Evolutionary conservation across 1,140 invertebrate species (phyloP).

Genomic region (Tribolium castaneum): DNA sequence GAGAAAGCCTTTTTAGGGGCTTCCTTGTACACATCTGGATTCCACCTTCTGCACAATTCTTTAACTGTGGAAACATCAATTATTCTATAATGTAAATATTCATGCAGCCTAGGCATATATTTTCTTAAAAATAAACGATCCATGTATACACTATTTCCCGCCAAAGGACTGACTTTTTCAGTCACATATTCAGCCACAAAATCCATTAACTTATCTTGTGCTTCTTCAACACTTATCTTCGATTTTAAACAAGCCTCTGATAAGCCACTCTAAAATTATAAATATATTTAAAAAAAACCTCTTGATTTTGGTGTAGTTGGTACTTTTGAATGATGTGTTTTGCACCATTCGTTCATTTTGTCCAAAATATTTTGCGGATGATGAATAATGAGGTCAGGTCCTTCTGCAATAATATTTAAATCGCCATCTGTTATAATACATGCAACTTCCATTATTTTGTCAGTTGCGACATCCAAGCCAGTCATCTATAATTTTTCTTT

Average conservation of each 20-base stretch:
- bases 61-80: slow-evolving; percentile 94
- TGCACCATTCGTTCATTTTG: slow-evolving; percentile 88
- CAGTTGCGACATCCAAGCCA: slow-evolving; percentile 76
- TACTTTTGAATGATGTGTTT: slow-evolving; percentile 75
- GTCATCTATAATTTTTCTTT: slow-evolving; percentile 59
- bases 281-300: not conserved
- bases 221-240: slow-evolving; percentile 72
- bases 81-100: slow-evolving; percentile 92
- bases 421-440: slow-evolving; percentile 88
- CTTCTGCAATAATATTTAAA: slow-evolving; percentile 82
- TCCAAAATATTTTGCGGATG: slow-evolving; percentile 79
- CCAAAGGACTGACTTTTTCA: slow-evolving; percentile 75
- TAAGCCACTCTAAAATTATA: slow-evolving; percentile 77
- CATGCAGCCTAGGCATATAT: slow-evolving; percentile 79
- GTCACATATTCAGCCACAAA: slow-evolving; percentile 80
- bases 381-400: slow-evolving; percentile 84
- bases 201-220: slow-evolving; percentile 77
- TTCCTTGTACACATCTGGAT: slow-evolving; percentile 68
- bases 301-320: no score
- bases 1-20: slow-evolving; percentile 73
- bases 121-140: slow-evolving; percentile 84
- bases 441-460: slow-evolving; percentile 89
- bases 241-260: slow-evolving; percentile 77
- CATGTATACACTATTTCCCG: slow-evolving; percentile 90
- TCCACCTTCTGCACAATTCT: slow-evolving; percentile 85